Evolutionary conservation across 2,888 invertebrate species (phyloP), one percentile per base, ranked within the genome.

Genomic region (Pteria penguin): DNA sequence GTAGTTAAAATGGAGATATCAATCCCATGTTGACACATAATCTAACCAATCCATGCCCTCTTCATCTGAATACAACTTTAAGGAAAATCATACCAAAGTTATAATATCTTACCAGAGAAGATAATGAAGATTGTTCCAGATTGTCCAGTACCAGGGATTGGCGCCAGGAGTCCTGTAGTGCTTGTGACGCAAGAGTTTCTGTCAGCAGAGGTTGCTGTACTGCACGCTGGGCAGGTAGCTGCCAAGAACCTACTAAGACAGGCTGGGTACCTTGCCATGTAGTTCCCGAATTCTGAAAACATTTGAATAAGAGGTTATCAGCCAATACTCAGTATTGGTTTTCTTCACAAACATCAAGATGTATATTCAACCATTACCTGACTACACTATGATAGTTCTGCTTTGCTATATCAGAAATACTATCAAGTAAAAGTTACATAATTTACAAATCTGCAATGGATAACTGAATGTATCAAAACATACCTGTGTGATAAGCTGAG

Each of bases 401-500:
- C 52, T 52, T 2, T n/a, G 18, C 52, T n/a, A n/a, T n/a, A n/a
- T n/a, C n/a, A n/a, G n/a, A n/a, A n/a, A n/a, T n/a, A n/a, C n/a
- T n/a, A n/a, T n/a, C n/a, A n/a, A n/a, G n/a, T n/a, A n/a, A n/a
- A n/a, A n/a, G n/a, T n/a, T n/a, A n/a, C n/a, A n/a, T n/a, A n/a
- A n/a, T n/a, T n/a, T n/a, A n/a, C n/a, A n/a, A n/a, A n/a, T n/a
- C n/a, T n/a, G n/a, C n/a, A n/a, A n/a, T n/a, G n/a, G n/a, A n/a
- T n/a, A n/a, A n/a, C n/a, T n/a, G n/a, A n/a, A n/a, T n/a, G n/a
- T n/a, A n/a, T n/a, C n/a, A n/a, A n/a, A 24, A 90, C 93, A 91
- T 95, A 97, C 91, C 90, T 97, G 97, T 79, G 95, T 95, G 27
- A 96, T 94, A 29, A 95, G 95, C 57, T 95, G 95, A 4, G 96